These are phyloP conservation scores for Drosophila neocordata DNA, from an alignment of 1,140 invertebrate genomes.

Conservation along the genomic window DNA sequence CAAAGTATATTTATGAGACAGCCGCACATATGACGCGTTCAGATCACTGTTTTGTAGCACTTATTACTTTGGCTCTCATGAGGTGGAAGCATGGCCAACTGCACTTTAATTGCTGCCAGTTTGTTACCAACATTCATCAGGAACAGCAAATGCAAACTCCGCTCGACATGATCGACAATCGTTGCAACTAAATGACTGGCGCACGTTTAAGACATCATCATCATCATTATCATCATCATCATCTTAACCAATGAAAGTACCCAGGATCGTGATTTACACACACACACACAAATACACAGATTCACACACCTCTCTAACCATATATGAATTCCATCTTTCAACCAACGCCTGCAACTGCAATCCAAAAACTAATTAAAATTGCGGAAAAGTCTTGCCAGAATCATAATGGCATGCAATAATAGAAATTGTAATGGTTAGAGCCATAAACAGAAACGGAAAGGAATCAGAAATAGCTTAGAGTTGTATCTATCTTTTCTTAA, in stretches of 20 bases:
- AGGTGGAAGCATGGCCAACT: constrained; percentile 14
- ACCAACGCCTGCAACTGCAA: constrained; percentile 35
- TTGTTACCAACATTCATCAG: constrained; percentile 45
- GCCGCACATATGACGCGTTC: background rate
- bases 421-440: constrained; percentile 56
- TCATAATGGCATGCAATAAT: constrained; percentile 58
- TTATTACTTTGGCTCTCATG: background rate
- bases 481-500: background rate
- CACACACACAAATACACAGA: constrained; percentile 24
- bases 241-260: constrained; percentile 37
- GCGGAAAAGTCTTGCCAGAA: constrained; percentile 52
- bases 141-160: constrained; percentile 37
- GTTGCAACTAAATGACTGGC: constrained; percentile 75
- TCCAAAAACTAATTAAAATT: constrained; percentile 65
- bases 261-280: constrained; percentile 48
- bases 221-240: constrained; percentile 8
- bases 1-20: constrained; percentile 54
- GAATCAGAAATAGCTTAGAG: constrained; percentile 9
- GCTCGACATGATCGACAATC: constrained; percentile 76
- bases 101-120: constrained; percentile 59
- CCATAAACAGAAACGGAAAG: constrained; percentile 29
- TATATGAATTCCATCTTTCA: constrained; percentile 9
- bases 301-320: background rate
- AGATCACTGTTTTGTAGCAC: constrained; percentile 30
- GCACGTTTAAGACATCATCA: constrained; percentile 78